Percentiles rank a stretch among this genome's conserved stretches.
These are phyloP conservation scores for Acrossocheilus wenchowensis DNA, from an alignment of 2,797 vertebrate species.

Conservation along the genomic window DNA sequence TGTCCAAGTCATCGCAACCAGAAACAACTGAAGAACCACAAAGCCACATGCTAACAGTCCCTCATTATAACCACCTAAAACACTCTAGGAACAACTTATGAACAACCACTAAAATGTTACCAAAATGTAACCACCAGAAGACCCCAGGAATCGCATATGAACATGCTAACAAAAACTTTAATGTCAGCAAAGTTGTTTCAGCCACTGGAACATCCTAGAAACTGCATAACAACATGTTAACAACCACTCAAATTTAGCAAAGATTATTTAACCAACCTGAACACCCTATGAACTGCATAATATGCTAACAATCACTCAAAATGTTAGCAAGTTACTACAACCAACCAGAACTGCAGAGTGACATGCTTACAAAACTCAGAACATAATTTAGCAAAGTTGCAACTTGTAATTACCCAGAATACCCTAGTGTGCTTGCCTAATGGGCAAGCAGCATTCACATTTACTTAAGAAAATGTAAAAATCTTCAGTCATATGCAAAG, in stretches of 20 bases:
- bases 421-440: background rate
- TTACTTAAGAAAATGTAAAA: background rate
- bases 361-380: background rate
- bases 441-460: background rate
- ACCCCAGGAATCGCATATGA: background rate
- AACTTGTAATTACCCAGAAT: background rate
- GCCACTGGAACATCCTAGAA: background rate
- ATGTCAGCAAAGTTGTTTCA: background rate
- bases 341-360: background rate
- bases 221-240: background rate
- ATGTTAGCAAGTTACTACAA: background rate
- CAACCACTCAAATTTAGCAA: background rate
- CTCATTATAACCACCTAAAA: background rate
- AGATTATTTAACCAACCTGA: background rate
- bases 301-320: background rate
- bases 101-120: background rate
- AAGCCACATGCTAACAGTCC: no score
- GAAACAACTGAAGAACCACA: background rate
- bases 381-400: background rate
- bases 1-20: background rate
- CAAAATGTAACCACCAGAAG: background rate
- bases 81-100: background rate
- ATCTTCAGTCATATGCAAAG: background rate
- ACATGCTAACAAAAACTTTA: background rate
- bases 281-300: background rate